Evolutionary conservation across 2,888 invertebrate species (phyloP), one percentile per base, ranked within the genome.

Genomic region (Entomobrya multifasciata): DNA sequence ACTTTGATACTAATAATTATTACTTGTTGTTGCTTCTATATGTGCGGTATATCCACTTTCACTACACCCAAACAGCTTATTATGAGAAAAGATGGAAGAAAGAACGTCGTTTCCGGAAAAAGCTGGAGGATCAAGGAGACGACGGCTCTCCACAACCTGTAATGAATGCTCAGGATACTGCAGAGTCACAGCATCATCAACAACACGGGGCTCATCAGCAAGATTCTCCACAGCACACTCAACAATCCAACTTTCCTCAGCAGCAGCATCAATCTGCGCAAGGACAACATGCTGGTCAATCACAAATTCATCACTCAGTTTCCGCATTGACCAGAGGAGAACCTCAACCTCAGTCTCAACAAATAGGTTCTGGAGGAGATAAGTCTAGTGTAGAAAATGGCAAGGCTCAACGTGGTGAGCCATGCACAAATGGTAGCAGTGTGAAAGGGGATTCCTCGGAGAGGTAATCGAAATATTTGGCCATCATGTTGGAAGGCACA

Each of bases 71-170:
- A 86, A 89, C 94, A 98, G 98, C 96, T 89, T 94, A 96, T 92
- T 97, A 96, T 93, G 97, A 97, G 93, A 97, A 97, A 93, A 95
- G 97, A 88, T 94, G 97, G 93, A 96, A 97, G 94, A 96, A 96
- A 92, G 98, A 98, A 92, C 95, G 96, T 92, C 95, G 96, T 91
- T 94, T 97, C 84, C 97, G 97, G 92, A 97, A 97, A 91, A 97
- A 97, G 92, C 93, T 97, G 89, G 96, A 96, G 86, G 91, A 90
- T 80, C 88, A 88, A 55, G 86, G 86, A 30, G 88, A 87, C 57
- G 87, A 76, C 78, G 88, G 84, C 60, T 87, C 81, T 83, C 88
- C 76, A 62, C 86, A 78, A 80, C 88, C 70, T 79, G 81, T 67
- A 22, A 87, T 87, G 79, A 76, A 86, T 85, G 86, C 86, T 70